Conservation (phyloP, 2,888 invertebrate species). For the Ctenicera cuprea region DNA sequence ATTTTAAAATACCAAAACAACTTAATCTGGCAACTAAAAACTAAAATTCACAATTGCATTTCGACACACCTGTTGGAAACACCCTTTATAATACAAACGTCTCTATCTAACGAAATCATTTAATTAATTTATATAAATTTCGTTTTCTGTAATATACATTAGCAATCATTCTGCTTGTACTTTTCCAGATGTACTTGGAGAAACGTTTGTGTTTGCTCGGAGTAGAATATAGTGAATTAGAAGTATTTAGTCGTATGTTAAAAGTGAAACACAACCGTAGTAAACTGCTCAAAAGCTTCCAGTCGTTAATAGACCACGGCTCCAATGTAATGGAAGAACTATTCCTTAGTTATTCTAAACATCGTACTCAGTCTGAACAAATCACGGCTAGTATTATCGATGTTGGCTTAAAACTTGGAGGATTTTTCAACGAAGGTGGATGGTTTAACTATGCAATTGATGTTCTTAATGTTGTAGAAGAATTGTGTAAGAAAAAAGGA, state of each 20-base stretch:
- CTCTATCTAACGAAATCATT: too few species aligned
- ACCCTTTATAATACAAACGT: too few species aligned
- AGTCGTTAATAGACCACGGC: slow-evolving; percentile 74
- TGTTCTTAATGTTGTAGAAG: slow-evolving; percentile 81
- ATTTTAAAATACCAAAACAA: too few species aligned
- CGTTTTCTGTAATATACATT: too few species aligned
- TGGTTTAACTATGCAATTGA: slow-evolving; percentile 88
- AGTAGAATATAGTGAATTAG: slow-evolving; percentile 81
- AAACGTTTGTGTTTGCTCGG: slow-evolving; percentile 81
- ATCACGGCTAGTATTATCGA: slow-evolving; percentile 60
- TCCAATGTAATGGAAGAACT: slow-evolving; percentile 67
- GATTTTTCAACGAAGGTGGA: slow-evolving; percentile 92
- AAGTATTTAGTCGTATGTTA: slow-evolving; percentile 82
- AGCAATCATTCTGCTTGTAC: too few species aligned
- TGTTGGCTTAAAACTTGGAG: slow-evolving; percentile 74
- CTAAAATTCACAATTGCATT: too few species aligned
- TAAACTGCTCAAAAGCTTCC: slow-evolving; percentile 83
- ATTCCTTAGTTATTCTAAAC: slow-evolving; percentile 63
- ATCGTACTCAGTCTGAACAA: slow-evolving; percentile 34
- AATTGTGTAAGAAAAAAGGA: slow-evolving; percentile 70
- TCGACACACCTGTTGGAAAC: too few species aligned
- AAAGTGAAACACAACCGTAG: slow-evolving; percentile 81
- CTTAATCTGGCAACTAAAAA: too few species aligned
- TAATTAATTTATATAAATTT: too few species aligned
- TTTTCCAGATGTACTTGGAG: slow-evolving; percentile 80